Evolutionary conservation across 2,797 vertebrate species (phyloP).

Genomic region (Notamacropus eugenii): DNA sequence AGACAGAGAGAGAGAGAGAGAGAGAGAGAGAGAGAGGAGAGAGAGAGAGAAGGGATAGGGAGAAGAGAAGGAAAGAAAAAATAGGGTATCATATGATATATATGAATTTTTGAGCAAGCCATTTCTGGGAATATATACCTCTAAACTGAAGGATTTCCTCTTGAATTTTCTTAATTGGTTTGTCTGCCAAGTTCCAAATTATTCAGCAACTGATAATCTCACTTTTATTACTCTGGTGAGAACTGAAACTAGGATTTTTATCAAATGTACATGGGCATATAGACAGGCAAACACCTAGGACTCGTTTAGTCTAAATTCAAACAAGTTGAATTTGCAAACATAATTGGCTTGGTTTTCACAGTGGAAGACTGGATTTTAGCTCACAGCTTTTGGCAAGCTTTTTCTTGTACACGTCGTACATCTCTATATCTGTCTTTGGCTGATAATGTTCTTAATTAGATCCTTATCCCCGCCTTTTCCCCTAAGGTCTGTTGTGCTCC

Average conservation of each 20-base stretch:
- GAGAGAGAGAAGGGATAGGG: no score
- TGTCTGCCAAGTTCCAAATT: constrained; percentile 23
- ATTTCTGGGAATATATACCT: constrained; percentile 42
- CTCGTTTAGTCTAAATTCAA: neutral
- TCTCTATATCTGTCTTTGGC: neutral
- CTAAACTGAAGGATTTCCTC: constrained; percentile 22
- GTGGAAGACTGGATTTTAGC: constrained; percentile 8
- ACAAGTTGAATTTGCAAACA: neutral
- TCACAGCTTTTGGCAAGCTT: constrained; percentile 28
- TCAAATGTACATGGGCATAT: neutral
- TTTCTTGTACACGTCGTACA: neutral
- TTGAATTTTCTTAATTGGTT: constrained; percentile 27
- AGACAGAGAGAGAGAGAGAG: accelerated
- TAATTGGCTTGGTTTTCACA: neutral
- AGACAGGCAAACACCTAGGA: constrained; percentile 1
- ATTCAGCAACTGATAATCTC: constrained; percentile 8
- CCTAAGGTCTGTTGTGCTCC: neutral
- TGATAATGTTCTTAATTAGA: constrained; percentile 54
- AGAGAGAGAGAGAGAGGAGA: neutral
- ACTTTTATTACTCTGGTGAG: constrained; percentile 1
- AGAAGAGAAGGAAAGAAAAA: neutral
- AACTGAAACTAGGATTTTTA: constrained; percentile 34
- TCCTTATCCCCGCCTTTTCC: neutral
- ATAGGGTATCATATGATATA: constrained; percentile 6
- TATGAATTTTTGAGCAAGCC: neutral